phyloP scores from a whole-genome alignment of 2,113 vertebrate genomes.

The Scomber japonicus region DNA sequence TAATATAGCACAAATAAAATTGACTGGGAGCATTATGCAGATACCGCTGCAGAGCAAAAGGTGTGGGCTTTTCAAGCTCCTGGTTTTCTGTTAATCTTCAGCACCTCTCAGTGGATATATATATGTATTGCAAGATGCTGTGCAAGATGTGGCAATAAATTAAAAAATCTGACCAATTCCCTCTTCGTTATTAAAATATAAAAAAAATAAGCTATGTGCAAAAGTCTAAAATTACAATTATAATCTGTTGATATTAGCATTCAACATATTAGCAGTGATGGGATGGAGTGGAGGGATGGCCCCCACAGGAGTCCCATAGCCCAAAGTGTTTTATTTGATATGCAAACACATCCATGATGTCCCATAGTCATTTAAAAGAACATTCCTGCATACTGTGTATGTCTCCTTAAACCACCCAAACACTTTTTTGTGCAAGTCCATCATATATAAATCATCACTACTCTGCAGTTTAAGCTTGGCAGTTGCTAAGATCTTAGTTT shows the following conservation, averaged over 20 bases:
- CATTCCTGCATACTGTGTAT: constrained; percentile 9
- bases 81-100: constrained; percentile 54
- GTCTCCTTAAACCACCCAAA: not conserved
- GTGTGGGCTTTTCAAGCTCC: not conserved
- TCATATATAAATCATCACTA: constrained; percentile 33
- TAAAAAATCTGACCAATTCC: constrained; percentile 9
- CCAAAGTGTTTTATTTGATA: not conserved
- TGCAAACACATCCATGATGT: not conserved
- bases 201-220: not conserved
- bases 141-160: no score
- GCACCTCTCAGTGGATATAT: constrained; percentile 66
- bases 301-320: not conserved
- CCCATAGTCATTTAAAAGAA: constrained; percentile 7
- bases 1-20: constrained; percentile 20
- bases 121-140: constrained; percentile 15
- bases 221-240: not conserved
- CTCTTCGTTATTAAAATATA: not conserved
- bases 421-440: not conserved
- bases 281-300: not conserved
- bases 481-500: constrained; percentile 38
- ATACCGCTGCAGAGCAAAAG: constrained; percentile 24
- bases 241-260: not conserved
- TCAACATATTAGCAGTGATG: not conserved
- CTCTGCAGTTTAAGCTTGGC: not conserved
- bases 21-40: constrained; percentile 29